Conservation (phyloP, 1,140 invertebrate species). For the Oreohelix idahoensis region DNA sequence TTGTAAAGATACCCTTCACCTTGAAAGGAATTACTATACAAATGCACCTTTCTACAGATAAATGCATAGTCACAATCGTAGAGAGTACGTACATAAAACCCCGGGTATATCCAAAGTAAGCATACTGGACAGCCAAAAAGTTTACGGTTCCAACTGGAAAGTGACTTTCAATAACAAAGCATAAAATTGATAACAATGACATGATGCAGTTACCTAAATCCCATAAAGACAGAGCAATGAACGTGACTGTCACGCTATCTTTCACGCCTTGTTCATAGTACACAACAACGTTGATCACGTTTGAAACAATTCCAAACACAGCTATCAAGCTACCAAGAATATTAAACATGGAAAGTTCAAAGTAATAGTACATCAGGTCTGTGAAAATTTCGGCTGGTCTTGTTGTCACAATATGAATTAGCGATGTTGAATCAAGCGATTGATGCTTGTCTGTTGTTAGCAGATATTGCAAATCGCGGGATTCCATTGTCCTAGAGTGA, state of each 20-base stretch:
- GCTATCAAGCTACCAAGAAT: not conserved
- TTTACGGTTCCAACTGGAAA: not conserved
- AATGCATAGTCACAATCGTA: constrained; percentile 5
- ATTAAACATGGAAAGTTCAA: not conserved
- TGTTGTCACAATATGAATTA: not conserved
- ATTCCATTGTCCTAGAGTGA: not conserved
- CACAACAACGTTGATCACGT: constrained; percentile 14
- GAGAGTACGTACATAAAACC: constrained; percentile 9
- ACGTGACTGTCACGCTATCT: constrained; percentile 15
- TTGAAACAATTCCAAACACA: constrained; percentile 6
- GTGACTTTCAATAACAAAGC: constrained; percentile 10
- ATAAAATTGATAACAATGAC: not conserved
- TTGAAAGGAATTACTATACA: constrained; percentile 23
- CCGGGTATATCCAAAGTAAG: constrained; percentile 12
- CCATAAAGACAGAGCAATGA: constrained; percentile 11
- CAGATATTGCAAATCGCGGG: not conserved
- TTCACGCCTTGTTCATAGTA: constrained; percentile 14
- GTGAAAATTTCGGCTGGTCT: not conserved
- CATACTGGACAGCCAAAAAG: constrained; percentile 22
- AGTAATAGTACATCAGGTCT: not conserved
- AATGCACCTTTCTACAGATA: constrained; percentile 24
- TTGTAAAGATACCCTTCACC: constrained; percentile 26
- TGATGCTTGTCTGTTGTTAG: not conserved
- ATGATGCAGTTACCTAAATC: not conserved
- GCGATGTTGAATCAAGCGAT: not conserved